Percentiles rank a stretch among this genome's conserved stretches.
Evolutionary conservation across 1,140 invertebrate genomes (phyloP).

Genomic region (Drosophila triauraria): DNA sequence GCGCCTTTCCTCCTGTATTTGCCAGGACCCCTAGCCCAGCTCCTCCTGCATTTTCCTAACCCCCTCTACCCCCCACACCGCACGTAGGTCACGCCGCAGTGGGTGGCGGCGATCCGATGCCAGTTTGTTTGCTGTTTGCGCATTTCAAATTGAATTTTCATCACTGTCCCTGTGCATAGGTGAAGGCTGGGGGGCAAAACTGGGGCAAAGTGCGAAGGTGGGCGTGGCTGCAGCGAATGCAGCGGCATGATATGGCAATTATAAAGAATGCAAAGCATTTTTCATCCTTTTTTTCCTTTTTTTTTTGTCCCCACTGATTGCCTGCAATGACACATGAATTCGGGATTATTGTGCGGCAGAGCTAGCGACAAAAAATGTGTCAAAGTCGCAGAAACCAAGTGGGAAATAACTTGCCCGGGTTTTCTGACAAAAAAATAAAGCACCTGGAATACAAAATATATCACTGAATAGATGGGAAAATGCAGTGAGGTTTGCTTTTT

Average conservation of each 20-base stretch:
- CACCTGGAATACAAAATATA: constrained; percentile 1
- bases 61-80: background rate
- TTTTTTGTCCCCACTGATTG: constrained; percentile 19
- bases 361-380: constrained; percentile 22
- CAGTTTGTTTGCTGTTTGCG: constrained; percentile 53
- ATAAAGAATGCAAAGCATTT: constrained; percentile 32
- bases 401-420: constrained; percentile 25
- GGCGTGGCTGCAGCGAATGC: constrained; percentile 14
- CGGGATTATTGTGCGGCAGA: constrained; percentile 17
- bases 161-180: constrained; percentile 20
- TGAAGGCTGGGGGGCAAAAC: background rate
- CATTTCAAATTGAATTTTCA: constrained; percentile 53
- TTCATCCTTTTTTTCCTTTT: background rate
- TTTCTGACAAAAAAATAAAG: background rate
- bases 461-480: background rate
- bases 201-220: constrained; percentile 1
- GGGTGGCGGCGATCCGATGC: constrained; percentile 18
- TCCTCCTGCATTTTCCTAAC: background rate
- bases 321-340: constrained; percentile 28
- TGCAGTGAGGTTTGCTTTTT: background rate
- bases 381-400: constrained; percentile 30
- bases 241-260: constrained; percentile 41
- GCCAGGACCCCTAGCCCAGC: too few relatives aligned
- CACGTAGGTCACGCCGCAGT: constrained; percentile 6
- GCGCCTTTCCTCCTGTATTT: background rate